A percentile compares a stretch with the other conserved stretches of the same genome.
Conservation (phyloP, 2,113 vertebrate genomes). For the Odocoileus virginianus region DNA sequence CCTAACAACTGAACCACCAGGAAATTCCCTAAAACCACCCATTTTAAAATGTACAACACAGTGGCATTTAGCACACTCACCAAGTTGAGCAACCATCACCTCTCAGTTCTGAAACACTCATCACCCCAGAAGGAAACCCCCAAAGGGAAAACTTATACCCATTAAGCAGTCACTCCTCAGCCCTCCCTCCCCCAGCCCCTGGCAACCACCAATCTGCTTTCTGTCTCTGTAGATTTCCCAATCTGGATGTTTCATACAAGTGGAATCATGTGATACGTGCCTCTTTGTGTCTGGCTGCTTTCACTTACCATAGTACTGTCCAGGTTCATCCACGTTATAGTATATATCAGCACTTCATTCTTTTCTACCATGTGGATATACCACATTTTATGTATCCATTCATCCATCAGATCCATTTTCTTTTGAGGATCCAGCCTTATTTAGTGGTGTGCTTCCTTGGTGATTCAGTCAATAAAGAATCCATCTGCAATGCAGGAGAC, state of each 20-base stretch:
- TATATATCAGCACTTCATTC: not conserved
- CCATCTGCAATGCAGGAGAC: not conserved
- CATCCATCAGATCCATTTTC: not conserved
- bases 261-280: not conserved
- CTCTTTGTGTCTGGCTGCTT: not conserved
- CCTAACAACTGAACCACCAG: not conserved
- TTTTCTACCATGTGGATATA: not conserved
- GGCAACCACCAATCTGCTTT: not conserved
- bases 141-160: not conserved
- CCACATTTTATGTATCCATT: not conserved
- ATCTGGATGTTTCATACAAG: not conserved
- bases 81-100: fast-evolving
- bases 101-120: not conserved
- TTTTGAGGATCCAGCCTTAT: not conserved
- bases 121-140: not conserved
- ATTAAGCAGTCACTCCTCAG: not conserved
- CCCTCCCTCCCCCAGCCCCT: not conserved
- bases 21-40: not conserved
- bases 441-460: not conserved
- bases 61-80: not conserved
- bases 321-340: not conserved
- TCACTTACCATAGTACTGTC: no score
- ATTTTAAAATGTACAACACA: not conserved
- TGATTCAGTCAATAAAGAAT: not conserved
- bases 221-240: not conserved